phyloP scores from a whole-genome alignment of 2,113 vertebrate genomes.

The Syngnathus scovelli region DNA sequence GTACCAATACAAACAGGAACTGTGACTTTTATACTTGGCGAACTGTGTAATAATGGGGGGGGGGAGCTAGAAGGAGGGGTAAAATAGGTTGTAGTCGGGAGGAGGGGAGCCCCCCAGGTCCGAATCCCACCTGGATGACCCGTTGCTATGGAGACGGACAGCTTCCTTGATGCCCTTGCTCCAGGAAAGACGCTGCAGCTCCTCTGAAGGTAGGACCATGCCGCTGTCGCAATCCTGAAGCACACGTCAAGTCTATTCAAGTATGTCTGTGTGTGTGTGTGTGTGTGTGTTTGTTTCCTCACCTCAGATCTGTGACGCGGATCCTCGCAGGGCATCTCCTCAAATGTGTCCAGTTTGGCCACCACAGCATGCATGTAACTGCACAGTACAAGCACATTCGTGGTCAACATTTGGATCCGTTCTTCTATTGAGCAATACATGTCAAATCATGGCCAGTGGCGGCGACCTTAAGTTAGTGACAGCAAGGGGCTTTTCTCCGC shows the following conservation, averaged over 20 bases:
- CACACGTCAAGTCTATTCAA: background rate
- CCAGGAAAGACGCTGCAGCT: slow-evolving; percentile 77
- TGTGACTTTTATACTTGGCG: slow-evolving; percentile 10
- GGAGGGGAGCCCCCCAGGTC: slow-evolving; percentile 46
- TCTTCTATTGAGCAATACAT: background rate
- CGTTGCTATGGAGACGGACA: slow-evolving; percentile 25
- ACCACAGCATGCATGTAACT: slow-evolving; percentile 63
- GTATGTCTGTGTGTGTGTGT: slow-evolving; percentile 12
- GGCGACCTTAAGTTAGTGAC: slow-evolving; percentile 60
- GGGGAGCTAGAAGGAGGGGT: slow-evolving; percentile 61
- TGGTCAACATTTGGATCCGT: background rate
- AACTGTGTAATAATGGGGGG: slow-evolving; percentile 17
- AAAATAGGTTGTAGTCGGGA: slow-evolving; percentile 70
- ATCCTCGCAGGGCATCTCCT: slow-evolving; percentile 46
- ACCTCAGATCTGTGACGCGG: slow-evolving; percentile 28
- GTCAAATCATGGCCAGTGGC: background rate
- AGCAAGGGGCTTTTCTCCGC: slow-evolving; percentile 38
- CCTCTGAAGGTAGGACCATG: slow-evolving; percentile 78
- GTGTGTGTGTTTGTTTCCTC: slow-evolving; percentile 18
- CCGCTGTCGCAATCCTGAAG: slow-evolving; percentile 80
- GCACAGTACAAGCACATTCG: slow-evolving; percentile 3
- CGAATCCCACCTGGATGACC: slow-evolving; percentile 40
- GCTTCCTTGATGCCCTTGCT: slow-evolving; percentile 56
- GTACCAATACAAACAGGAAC: slow-evolving; percentile 48
- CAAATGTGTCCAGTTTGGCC: slow-evolving; percentile 57